Percentiles rank a stretch among this genome's conserved stretches.
Evolutionary conservation across 2,888 invertebrate species (phyloP).

Genomic region (Athalia rosae): DNA sequence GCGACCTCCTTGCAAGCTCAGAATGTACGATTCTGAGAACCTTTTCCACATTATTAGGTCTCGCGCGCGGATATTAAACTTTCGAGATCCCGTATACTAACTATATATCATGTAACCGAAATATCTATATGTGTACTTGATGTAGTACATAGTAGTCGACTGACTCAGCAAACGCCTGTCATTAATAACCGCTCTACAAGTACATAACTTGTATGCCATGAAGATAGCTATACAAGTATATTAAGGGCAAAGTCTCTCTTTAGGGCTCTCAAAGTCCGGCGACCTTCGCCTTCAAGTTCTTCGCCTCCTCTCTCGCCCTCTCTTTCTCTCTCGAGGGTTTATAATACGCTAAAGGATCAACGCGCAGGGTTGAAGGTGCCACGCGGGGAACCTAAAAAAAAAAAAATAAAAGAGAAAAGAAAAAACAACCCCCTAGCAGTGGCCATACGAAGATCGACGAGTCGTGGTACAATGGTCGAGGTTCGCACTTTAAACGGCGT

Average conservation of each 20-base stretch:
- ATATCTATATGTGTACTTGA: too few species aligned
- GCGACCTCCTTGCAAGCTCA: too few species aligned
- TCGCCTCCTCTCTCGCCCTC: too few species aligned
- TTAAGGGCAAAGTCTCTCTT: background rate
- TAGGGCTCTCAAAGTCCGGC: constrained; percentile 30
- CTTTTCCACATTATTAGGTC: constrained; percentile 22
- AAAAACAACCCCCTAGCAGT: background rate
- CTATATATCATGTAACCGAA: background rate
- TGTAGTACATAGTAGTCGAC: background rate
- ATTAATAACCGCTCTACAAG: constrained; percentile 37
- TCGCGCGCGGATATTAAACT: constrained; percentile 65
- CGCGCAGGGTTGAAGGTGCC: constrained; percentile 1
- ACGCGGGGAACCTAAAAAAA: background rate
- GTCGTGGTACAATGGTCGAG: too few species aligned
- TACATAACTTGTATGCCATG: background rate
- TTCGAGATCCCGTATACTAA: constrained; percentile 61
- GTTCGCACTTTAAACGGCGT: constrained; percentile 44
- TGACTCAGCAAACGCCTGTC: constrained; percentile 44
- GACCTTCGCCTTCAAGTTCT: constrained; percentile 18
- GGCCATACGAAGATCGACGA: too few species aligned
- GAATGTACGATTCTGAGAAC: too few species aligned
- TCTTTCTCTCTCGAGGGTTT: constrained; percentile 3
- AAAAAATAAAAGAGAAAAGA: background rate
- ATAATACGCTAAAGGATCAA: background rate
- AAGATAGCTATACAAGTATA: too few species aligned